These are phyloP conservation scores for Mythimna impura DNA, from an alignment of 2,888 invertebrate species.

Conservation along the genomic window DNA sequence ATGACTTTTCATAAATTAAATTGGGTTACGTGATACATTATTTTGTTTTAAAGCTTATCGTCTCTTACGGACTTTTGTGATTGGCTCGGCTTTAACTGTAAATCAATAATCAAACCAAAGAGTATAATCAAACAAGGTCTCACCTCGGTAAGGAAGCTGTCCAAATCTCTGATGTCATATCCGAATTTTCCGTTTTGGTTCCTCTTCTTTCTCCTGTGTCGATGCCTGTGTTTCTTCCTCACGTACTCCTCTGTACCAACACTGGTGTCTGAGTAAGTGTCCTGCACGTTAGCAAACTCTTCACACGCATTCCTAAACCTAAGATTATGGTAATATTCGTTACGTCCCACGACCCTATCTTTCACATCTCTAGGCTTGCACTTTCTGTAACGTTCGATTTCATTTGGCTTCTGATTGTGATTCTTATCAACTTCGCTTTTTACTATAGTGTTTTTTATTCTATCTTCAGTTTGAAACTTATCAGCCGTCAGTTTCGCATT, in stretches of 20 bases:
- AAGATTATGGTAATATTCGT: conserved; percentile 87
- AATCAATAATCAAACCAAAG: conserved; percentile 23
- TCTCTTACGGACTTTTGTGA: conserved; percentile 16
- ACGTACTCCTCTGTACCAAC: conserved; percentile 84
- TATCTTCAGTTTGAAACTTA: conserved; percentile 70
- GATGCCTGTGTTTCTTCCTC: conserved; percentile 86
- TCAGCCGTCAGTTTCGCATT: conserved; percentile 75
- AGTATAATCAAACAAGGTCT: conserved; percentile 59
- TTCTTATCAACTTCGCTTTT: conserved; percentile 71
- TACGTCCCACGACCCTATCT: conserved; percentile 83
- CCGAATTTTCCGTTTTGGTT: conserved; percentile 90
- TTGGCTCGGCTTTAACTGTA: conserved; percentile 15
- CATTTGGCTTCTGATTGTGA: conserved; percentile 72
- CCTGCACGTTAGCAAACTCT: conserved; percentile 80
- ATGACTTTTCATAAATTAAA: conserved; percentile 71
- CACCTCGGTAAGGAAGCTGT: conserved; percentile 94
- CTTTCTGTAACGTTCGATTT: conserved; percentile 77
- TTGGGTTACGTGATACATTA: conserved; percentile 56
- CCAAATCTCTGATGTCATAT: conserved; percentile 95
- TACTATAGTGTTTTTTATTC: conserved; percentile 65
- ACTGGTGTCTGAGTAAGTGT: conserved; percentile 82
- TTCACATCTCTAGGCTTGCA: conserved; percentile 75
- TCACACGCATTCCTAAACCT: conserved; percentile 85
- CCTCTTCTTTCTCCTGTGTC: conserved; percentile 85
- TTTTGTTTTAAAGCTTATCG: conserved; percentile 43